Evolutionary conservation across 2,888 invertebrate genomes (phyloP), one percentile per base, ranked within the genome.

Genomic region (Lottia gigantea): DNA sequence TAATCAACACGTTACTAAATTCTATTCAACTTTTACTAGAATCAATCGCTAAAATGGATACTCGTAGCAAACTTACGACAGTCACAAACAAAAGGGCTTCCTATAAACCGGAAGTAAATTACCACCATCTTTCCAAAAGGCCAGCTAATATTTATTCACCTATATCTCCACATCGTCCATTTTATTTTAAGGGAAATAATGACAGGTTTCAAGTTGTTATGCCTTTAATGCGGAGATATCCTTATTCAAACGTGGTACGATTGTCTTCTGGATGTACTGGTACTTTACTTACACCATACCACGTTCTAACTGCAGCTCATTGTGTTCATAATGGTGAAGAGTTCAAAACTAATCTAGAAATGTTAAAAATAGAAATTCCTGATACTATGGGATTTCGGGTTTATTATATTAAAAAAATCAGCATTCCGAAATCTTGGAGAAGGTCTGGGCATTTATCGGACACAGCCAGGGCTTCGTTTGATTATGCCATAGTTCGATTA

Each of bases 231-330:
- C 72, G 82, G 31, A 77, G 80, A 63, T 85, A 78, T 74, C 85
- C 85, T 0, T 84, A 80, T 71, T 79, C 80, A 49, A 86, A 86
- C 73, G 79, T 85, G 15, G 86, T 85, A 8, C 76, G 81, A 25
- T 70, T 86, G 49, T 85, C 85, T 4, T 78, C 83, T 61, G 86
- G 86, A 0, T 86, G 86, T 70, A 84, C 84, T 4, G 86, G 86
- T 19, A 85, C 86, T 0, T 78, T 86, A 19, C 73, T 86, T 0
- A 82, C 86, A 11, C 80, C 82, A 3, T 65, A 71, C 2, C 83
- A 83, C 71, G 84, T 86, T n/a, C 75, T 86, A 1, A 85, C 85
- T 4, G 85, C 85, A n/a, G 86, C 85, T 3, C 86, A 86, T 70
- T 86, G 86, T 72, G 83, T 86, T 26, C 86, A 86, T 70, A 78